Evolutionary conservation across 2,113 vertebrate genomes (phyloP), one percentile per base, ranked within the genome.

Genomic region (Lonchura striata): DNA sequence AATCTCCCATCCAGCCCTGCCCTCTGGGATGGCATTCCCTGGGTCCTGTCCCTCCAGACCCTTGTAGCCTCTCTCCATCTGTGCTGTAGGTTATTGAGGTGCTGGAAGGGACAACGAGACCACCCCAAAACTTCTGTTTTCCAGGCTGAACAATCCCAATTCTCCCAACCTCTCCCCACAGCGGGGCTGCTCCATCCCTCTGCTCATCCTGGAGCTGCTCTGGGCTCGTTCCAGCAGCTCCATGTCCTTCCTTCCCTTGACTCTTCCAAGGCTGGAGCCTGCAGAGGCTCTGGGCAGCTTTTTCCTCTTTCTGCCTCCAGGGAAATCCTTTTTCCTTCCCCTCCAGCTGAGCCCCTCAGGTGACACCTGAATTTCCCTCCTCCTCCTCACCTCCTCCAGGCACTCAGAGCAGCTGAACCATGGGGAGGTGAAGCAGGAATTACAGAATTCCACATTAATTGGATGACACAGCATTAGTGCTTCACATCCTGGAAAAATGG

Each of bases 1-100:
- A 15, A 5, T 0, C 4, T 52, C 37, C 53, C 72, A 59, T 3
- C 52, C 3, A 31, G 0, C 6, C 33, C 44, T 50, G 3, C 27
- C n/a, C 50, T 39, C 22, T 60, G 46, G 3, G 53, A 23, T 69
- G 4, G 12, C 64, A 30, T 70, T 78, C 49, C 65, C 56, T 6
- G 4, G 1, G 5, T 54, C 28, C 74, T 54, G n/a, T 1, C 56
- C 1, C 47, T 47, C 27, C 46, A 44, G 2, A 6, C 30, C 10
- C 25, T 4, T 14, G 14, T 2, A 8, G 4, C 28, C 28, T 44
- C 53, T 39, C 56, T 35, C 46, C 15, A 14, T 28, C 23, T 61
- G 4, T 53, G 15, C 2, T 25, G 37, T 1, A 6, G 46, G 33
- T 61, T 56, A 24, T 30, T 30, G 10, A 21, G 33, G n/a, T 1